Evolutionary conservation across 2,888 invertebrate genomes (phyloP).

Genomic region (Malacosoma neustria): DNA sequence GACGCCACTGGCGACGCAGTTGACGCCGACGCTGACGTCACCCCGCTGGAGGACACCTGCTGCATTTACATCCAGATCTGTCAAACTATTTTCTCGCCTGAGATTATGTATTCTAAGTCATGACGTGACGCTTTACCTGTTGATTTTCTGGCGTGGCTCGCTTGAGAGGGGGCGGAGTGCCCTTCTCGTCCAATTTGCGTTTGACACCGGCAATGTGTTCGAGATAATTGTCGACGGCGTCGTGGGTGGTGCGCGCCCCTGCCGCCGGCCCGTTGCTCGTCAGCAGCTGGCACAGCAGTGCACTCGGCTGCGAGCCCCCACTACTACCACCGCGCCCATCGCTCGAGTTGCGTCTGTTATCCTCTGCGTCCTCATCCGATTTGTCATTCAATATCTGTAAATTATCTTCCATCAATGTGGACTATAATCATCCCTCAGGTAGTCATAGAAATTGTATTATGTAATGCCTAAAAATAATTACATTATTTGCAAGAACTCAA

Average conservation of each 20-base stretch:
- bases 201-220: constrained; percentile 51
- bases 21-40: constrained; percentile 69
- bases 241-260: constrained; percentile 45
- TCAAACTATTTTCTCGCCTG: neutral
- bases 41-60: constrained; percentile 75
- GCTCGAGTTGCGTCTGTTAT: constrained; percentile 59
- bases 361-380: constrained; percentile 85
- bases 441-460: too few relatives aligned
- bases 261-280: constrained; percentile 52
- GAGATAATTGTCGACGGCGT: constrained; percentile 44
- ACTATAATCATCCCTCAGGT: too few relatives aligned
- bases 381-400: constrained; percentile 86
- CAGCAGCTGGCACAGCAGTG: constrained; percentile 68
- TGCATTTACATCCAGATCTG: constrained; percentile 3
- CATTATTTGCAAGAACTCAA: too few relatives aligned
- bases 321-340: constrained; percentile 33
- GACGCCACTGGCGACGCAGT: constrained; percentile 66
- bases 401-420: constrained; percentile 7
- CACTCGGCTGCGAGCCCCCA: constrained; percentile 58
- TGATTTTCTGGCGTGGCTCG: constrained; percentile 63
- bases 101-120: neutral
- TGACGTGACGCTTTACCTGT: constrained; percentile 41
- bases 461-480: too few relatives aligned
- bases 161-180: constrained; percentile 77
- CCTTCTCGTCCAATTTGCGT: constrained; percentile 72